Evolutionary conservation across 1,140 invertebrate species (phyloP).

Genomic region (Drosophila nebulosa): DNA sequence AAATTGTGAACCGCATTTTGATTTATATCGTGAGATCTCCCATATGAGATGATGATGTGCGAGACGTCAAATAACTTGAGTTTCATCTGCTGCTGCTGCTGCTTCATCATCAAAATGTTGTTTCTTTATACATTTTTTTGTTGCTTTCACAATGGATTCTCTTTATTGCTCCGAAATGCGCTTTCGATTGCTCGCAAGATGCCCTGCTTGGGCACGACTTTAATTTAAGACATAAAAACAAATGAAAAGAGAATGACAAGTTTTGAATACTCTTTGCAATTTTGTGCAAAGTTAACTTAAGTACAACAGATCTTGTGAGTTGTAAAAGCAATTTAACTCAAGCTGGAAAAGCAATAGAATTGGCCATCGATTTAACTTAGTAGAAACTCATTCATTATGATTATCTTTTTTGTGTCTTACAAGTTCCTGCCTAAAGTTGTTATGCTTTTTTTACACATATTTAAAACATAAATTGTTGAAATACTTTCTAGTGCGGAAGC

Average conservation of each 20-base stretch:
- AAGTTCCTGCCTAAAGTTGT: neutral
- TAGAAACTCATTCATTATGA: too few relatives aligned
- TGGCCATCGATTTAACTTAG: too few relatives aligned
- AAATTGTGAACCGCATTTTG: conserved; percentile 9
- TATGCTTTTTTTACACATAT: neutral
- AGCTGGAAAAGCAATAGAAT: too few relatives aligned
- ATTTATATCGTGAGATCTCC: conserved; percentile 17
- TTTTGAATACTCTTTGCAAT: too few relatives aligned
- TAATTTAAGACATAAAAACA: neutral
- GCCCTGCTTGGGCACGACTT: neutral
- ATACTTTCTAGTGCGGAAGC: neutral
- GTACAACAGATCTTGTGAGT: too few relatives aligned
- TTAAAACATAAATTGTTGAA: neutral
- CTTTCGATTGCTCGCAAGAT: conserved; percentile 5
- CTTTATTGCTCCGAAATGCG: neutral
- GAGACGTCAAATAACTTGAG: neutral
- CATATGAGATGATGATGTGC: neutral
- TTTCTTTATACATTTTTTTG: neutral
- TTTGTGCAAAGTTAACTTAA: too few relatives aligned
- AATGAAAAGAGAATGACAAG: neutral
- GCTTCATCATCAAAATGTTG: neutral
- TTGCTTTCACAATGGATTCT: conserved; percentile 6
- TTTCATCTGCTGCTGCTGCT: neutral
- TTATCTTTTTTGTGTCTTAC: too few relatives aligned
- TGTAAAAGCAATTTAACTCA: too few relatives aligned